These are phyloP conservation scores for Pitangus sulphuratus DNA, from an alignment of 2,797 vertebrate species.

Conservation along the genomic window DNA sequence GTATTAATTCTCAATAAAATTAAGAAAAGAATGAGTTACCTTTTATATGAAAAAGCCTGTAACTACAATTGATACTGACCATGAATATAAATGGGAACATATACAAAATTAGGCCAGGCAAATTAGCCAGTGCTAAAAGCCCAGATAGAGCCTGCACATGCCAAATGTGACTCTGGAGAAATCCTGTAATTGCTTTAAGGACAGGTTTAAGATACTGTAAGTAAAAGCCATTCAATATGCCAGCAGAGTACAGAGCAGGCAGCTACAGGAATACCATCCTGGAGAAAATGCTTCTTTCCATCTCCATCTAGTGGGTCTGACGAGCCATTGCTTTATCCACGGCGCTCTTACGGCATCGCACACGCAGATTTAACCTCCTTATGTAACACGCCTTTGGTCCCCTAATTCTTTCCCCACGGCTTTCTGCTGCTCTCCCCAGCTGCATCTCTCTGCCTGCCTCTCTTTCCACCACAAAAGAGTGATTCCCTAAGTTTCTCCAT, in stretches of 20 bases:
- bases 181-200: constrained; percentile 60
- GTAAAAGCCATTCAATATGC: constrained; percentile 46
- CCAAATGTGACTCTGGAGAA: constrained; percentile 53
- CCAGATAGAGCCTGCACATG: background rate
- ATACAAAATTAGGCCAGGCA: constrained; percentile 40
- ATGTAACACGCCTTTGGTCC: background rate
- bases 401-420: background rate
- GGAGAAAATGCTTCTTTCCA: constrained; percentile 61
- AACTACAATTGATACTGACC: constrained; percentile 42
- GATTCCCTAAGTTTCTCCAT: background rate
- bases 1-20: constrained; percentile 43
- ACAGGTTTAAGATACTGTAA: constrained; percentile 40
- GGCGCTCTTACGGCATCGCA: background rate
- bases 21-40: constrained; percentile 7
- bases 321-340: background rate
- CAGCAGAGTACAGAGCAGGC: background rate
- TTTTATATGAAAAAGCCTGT: constrained; percentile 28
- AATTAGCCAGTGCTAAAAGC: constrained; percentile 50
- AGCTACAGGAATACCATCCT: background rate
- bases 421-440: constrained; percentile 5
- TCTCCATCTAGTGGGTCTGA: constrained; percentile 75
- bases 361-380: background rate
- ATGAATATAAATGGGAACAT: constrained; percentile 57
- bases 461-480: background rate
- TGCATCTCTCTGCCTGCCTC: background rate